Percentiles rank a stretch among this genome's conserved stretches.
Conservation (phyloP, 2,113 vertebrate species). For the Limanda limanda region DNA sequence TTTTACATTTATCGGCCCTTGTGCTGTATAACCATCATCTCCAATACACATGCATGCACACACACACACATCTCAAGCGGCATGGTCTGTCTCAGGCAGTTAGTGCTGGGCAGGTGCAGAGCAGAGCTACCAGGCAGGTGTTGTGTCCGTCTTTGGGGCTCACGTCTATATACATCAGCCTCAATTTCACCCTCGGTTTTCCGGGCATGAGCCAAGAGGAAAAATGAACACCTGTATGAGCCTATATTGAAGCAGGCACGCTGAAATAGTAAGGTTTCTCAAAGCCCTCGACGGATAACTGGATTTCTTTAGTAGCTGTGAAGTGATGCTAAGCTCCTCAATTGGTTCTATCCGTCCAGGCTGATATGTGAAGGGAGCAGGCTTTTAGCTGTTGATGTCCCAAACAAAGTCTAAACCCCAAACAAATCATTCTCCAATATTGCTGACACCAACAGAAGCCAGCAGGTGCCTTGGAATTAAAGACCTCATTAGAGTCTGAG, state of each 20-base stretch:
- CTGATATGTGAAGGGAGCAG: neutral
- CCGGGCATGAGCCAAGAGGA: conserved; percentile 12
- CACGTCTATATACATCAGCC: conserved; percentile 66
- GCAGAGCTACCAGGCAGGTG: conserved; percentile 56
- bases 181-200: conserved; percentile 57
- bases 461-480: conserved; percentile 40
- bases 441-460: conserved; percentile 20
- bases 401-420: conserved; percentile 38
- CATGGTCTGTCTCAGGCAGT: conserved; percentile 53
- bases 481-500: conserved; percentile 29
- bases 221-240: conserved; percentile 41
- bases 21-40: conserved; percentile 36
- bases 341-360: conserved; percentile 1
- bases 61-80: conserved; percentile 30
- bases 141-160: conserved; percentile 58
- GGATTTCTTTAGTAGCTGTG: conserved; percentile 35
- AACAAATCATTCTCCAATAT: conserved; percentile 39
- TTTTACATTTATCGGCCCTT: conserved; percentile 65
- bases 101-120: conserved; percentile 47
- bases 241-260: conserved; percentile 29
- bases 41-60: conserved; percentile 24
- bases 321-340: conserved; percentile 35
- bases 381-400: conserved; percentile 27
- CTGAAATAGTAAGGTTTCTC: conserved; percentile 43
- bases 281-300: neutral